Percentiles rank a stretch among this genome's conserved stretches.
phyloP scores from a whole-genome alignment of 2,113 vertebrate genomes.

The Shinisaurus crocodilurus region DNA sequence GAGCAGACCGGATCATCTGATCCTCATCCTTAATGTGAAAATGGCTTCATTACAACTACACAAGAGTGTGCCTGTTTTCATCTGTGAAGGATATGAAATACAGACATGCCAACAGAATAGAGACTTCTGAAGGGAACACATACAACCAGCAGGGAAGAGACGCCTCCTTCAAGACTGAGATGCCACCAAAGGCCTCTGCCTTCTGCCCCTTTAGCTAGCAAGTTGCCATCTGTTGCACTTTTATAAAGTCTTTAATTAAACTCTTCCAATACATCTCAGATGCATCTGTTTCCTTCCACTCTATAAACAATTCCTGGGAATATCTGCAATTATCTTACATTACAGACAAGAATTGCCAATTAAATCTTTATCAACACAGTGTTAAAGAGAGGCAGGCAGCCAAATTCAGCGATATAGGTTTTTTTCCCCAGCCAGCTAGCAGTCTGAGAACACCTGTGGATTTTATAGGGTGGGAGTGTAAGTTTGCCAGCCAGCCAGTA shows the following conservation, averaged over 20 bases:
- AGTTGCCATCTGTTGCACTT: conserved; percentile 57
- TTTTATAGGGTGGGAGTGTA: neutral
- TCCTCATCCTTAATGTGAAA: neutral
- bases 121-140: neutral
- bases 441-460: conserved; percentile 37
- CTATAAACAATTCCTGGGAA: conserved; percentile 55
- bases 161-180: neutral
- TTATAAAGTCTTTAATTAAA: conserved; percentile 55
- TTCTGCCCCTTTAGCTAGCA: conserved; percentile 8
- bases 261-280: conserved; percentile 55
- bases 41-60: neutral
- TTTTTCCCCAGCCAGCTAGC: conserved; percentile 38
- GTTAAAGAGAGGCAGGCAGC: conserved; percentile 58
- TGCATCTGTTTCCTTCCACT: conserved; percentile 44
- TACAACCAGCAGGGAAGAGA: conserved; percentile 11
- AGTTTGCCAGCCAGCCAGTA: neutral
- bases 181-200: neutral
- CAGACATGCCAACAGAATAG: neutral
- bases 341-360: conserved; percentile 68
- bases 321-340: conserved; percentile 67
- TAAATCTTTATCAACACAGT: conserved; percentile 64
- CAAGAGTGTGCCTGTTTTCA: neutral
- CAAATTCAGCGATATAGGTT: conserved; percentile 38
- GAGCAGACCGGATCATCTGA: neutral
- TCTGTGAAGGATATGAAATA: neutral